Conservation (phyloP, 2,113 vertebrate species). For the Ramphastos sulfuratus region DNA sequence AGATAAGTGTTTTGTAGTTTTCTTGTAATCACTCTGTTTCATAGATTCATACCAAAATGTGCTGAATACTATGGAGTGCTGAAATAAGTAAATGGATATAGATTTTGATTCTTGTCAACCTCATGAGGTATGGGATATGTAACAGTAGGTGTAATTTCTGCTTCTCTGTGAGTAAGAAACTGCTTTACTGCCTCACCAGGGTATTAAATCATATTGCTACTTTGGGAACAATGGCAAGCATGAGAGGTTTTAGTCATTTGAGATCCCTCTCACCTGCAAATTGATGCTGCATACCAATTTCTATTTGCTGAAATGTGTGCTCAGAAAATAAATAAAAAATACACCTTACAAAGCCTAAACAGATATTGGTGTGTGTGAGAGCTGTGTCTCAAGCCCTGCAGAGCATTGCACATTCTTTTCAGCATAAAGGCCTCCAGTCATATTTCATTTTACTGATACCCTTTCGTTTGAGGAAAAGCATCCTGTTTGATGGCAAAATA, state of each 20-base stretch:
- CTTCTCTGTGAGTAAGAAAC: not conserved
- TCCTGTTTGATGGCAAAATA: not conserved
- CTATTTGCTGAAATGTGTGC: not conserved
- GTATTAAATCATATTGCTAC: not conserved
- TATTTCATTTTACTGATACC: rapidly evolving
- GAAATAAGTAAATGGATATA: not conserved
- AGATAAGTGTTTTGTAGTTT: not conserved
- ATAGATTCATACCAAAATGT: not conserved
- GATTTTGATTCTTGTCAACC: not conserved
- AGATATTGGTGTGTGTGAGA: not conserved
- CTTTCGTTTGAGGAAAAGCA: not conserved
- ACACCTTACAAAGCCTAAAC: not conserved
- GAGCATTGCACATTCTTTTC: rapidly evolving
- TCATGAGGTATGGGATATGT: not conserved
- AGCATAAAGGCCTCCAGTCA: not conserved
- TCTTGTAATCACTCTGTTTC: not conserved
- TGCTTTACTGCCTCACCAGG: not conserved
- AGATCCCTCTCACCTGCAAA: not conserved
- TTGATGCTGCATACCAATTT: not conserved
- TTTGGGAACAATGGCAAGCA: not conserved
- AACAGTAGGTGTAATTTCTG: not conserved
- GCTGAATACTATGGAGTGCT: not conserved
- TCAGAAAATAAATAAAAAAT: not conserved
- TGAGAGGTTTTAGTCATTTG: not conserved
- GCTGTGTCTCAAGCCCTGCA: not conserved